Evolutionary conservation across 2,888 invertebrate species (phyloP).

Genomic region (Tetramorium bicarinatum): DNA sequence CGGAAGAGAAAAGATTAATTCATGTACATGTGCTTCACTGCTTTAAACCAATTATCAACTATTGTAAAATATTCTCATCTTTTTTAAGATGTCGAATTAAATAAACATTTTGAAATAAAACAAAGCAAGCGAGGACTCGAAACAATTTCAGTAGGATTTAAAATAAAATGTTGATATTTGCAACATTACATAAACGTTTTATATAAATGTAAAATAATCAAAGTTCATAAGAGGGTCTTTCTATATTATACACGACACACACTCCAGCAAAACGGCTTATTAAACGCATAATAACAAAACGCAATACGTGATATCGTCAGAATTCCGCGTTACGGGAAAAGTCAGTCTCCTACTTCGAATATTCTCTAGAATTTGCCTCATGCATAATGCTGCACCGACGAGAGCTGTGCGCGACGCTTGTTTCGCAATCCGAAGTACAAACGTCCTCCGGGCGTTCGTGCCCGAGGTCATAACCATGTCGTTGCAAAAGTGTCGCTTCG

Average conservation of each 20-base stretch:
- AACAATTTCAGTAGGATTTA: neutral
- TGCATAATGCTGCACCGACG: conserved; percentile 49
- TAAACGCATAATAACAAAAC: neutral
- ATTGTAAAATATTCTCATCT: neutral
- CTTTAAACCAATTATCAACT: neutral
- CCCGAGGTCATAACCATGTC: conserved; percentile 64
- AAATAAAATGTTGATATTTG: neutral
- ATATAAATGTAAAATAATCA: neutral
- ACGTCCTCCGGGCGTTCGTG: conserved; percentile 46
- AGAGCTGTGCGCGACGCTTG: conserved; percentile 10
- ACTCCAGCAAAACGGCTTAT: neutral
- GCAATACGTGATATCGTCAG: neutral
- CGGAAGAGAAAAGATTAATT: neutral
- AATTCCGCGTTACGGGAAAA: neutral
- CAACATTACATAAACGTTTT: neutral
- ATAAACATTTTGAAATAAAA: neutral
- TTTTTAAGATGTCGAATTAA: neutral
- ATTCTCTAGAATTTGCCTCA: conserved; percentile 39
- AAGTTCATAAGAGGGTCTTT: neutral
- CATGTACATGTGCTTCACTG: neutral
- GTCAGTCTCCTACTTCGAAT: conserved; percentile 3
- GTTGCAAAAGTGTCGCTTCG: conserved; percentile 73
- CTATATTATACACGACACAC: neutral
- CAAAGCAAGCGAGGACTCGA: neutral
- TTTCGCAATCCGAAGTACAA: conserved; percentile 51